A percentile compares a stretch with the other conserved stretches of the same genome.
Conservation (phyloP, 2,888 invertebrate genomes). For the Schizaphis graminum region DNA sequence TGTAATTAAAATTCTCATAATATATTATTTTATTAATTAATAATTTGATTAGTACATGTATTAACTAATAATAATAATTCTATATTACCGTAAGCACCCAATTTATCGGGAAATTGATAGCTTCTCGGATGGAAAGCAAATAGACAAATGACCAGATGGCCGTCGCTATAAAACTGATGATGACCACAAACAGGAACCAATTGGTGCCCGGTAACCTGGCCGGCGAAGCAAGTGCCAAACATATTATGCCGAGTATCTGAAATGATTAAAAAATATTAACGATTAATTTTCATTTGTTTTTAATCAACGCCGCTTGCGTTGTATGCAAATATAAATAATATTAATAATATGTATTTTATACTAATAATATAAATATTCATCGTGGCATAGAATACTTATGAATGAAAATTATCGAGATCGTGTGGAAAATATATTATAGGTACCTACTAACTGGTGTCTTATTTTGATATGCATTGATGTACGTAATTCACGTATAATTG, state of each 20-base stretch:
- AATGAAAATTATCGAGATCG: neutral
- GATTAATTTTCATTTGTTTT: neutral
- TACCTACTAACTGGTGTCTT: neutral
- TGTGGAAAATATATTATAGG: neutral
- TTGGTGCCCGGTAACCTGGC: slow-evolving; percentile 76
- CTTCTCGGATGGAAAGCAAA: slow-evolving; percentile 84
- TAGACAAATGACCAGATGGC: slow-evolving; percentile 86
- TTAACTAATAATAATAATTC: neutral
- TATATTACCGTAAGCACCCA: slow-evolving; percentile 85
- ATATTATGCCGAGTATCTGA: slow-evolving; percentile 86
- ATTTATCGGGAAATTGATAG: slow-evolving; percentile 83
- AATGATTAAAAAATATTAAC: slow-evolving; percentile 71
- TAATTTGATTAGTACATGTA: neutral
- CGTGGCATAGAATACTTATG: neutral
- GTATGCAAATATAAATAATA: neutral
- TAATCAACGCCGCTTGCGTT: neutral
- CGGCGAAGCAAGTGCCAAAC: slow-evolving; percentile 86
- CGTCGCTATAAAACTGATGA: slow-evolving; percentile 85
- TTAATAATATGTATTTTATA: neutral
- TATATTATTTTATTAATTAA: neutral
- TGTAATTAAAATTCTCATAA: neutral
- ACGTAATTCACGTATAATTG: neutral
- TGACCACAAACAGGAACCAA: slow-evolving; percentile 89
- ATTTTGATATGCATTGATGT: neutral
- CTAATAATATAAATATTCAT: slow-evolving; percentile 11